Evolutionary conservation across 1,140 invertebrate genomes (phyloP), one percentile per base, ranked within the genome.

Genomic region (Drosophila yakuba): DNA sequence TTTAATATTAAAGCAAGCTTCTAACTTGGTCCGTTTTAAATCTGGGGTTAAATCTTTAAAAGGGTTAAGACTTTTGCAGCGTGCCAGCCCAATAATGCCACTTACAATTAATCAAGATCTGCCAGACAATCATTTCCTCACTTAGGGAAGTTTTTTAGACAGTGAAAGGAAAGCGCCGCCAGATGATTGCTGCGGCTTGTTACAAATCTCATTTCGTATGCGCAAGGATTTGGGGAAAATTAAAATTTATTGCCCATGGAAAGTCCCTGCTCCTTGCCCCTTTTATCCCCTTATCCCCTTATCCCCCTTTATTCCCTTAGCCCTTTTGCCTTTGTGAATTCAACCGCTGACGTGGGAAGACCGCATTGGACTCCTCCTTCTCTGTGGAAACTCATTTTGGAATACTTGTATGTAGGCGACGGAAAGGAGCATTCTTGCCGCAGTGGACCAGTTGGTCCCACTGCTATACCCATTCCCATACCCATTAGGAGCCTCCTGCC

Each of bases 241-340:
- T 83, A 80, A 84, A 83, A 83, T 83, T 83, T 83, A 83, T 83
- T 84, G 76, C 80, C 74, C 77, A 59, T 78, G 80, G 80, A 84
- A 79, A 83, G 80, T 36, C 25, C 8, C 38, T 32, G 8, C 35
- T 14, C 7, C 38, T 17, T 20, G 14, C 7, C 60, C 60, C 41
- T 38, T 23, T 17, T 3, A n/a, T 20, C 25, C 47, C 14, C 20
- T n/a, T 12, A 12, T 1, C 4, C 4, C 25, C 25, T 14, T 4
- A 3, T 12, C 48, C 23, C 20, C 43, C n/a, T 7, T 2, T 32
- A 8, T 2, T 10, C 2, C 8, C 32, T 43, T 2, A 54, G 43
- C 35, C 63, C 63, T 67, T 68, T 71, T 25, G 35, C 67, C 51
- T 69, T 71, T 71, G 47, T 57, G 43, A 69, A 71, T 51, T 41